Conservation (phyloP, 2,888 invertebrate genomes). For the Plusia festucae region DNA sequence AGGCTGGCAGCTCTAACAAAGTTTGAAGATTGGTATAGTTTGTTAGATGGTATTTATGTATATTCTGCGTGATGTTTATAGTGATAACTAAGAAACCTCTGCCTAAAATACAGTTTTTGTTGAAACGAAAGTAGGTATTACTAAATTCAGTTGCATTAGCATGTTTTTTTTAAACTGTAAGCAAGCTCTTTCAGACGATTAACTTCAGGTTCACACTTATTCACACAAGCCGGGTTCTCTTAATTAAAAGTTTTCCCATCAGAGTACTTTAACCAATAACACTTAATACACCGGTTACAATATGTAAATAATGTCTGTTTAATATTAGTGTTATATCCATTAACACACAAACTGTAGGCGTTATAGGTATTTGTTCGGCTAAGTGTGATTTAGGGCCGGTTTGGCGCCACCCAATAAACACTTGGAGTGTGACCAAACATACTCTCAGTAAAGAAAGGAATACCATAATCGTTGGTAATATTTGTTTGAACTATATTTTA, state of each 20-base stretch:
- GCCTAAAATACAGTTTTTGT: too few relatives aligned
- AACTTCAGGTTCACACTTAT: not conserved
- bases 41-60: too few relatives aligned
- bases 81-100: too few relatives aligned
- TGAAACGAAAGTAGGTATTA: too few relatives aligned
- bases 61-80: too few relatives aligned
- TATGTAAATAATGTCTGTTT: constrained; percentile 27
- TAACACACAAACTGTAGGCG: constrained; percentile 23
- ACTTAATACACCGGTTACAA: constrained; percentile 25
- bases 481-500: not conserved
- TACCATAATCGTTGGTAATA: not conserved
- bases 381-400: constrained; percentile 41
- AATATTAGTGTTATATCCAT: constrained; percentile 3
- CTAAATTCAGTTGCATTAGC: too few relatives aligned
- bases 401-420: constrained; percentile 46
- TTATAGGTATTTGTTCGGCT: constrained; percentile 32
- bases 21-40: too few relatives aligned
- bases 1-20: too few relatives aligned
- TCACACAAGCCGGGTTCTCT: not conserved
- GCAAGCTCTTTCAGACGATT: too few relatives aligned
- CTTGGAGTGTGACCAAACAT: constrained; percentile 39
- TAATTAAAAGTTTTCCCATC: not conserved
- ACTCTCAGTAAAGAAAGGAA: not conserved
- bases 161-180: too few relatives aligned
- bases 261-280: not conserved